Evolutionary conservation across 2,797 vertebrate species (phyloP).

Genomic region (Argentina silus): DNA sequence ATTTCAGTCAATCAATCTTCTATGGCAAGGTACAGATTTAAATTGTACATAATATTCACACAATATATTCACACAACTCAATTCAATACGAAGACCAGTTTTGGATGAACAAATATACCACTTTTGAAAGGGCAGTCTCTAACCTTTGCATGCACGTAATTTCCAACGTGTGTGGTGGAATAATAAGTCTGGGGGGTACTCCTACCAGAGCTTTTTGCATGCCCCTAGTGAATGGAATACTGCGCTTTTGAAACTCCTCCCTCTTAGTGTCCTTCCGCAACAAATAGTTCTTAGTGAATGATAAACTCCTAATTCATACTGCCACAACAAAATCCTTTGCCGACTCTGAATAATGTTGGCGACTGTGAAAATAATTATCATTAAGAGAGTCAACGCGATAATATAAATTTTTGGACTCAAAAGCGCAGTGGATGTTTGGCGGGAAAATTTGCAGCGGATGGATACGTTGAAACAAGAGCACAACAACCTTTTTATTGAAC

Average conservation of each 20-base stretch:
- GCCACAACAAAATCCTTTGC: accelerated
- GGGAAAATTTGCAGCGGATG: constrained; percentile 57
- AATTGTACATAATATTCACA: too few relatives aligned
- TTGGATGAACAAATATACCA: too few relatives aligned
- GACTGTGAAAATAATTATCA: accelerated
- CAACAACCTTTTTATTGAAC: constrained; percentile 52
- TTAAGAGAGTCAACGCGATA: not conserved
- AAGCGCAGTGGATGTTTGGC: constrained; percentile 50
- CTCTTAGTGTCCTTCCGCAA: constrained; percentile 32
- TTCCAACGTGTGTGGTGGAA: not conserved
- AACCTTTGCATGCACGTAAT: not conserved
- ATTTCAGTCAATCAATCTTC: too few relatives aligned
- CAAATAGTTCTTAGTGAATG: constrained; percentile 41
- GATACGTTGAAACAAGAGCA: constrained; percentile 38
- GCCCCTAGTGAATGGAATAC: constrained; percentile 47
- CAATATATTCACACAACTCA: too few relatives aligned
- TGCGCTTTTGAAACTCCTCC: constrained; percentile 63
- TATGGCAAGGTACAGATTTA: too few relatives aligned
- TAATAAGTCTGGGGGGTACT: not conserved
- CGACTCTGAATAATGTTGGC: accelerated
- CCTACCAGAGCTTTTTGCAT: not conserved
- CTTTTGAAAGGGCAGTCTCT: not conserved
- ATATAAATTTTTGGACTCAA: not conserved
- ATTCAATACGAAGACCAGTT: too few relatives aligned
- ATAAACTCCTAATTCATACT: accelerated